phyloP scores from a whole-genome alignment of 2,113 vertebrate species.

The Bubo blakistoni region DNA sequence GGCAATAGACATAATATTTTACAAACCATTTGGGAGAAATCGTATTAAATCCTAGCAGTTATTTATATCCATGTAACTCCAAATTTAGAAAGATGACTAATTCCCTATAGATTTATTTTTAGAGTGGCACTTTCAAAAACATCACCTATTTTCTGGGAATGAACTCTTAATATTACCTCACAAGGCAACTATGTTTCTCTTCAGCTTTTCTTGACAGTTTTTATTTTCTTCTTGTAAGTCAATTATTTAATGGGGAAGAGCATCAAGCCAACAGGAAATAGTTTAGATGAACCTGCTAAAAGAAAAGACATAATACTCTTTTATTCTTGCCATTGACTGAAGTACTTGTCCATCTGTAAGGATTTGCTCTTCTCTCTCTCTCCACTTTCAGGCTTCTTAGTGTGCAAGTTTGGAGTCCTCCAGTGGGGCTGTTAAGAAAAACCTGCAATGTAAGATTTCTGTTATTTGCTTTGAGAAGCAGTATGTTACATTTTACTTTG shows the following conservation, averaged over 20 bases:
- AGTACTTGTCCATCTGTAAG: neutral
- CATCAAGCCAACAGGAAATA: neutral
- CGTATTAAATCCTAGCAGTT: neutral
- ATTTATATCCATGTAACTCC: neutral
- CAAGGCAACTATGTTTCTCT: neutral
- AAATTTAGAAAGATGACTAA: neutral
- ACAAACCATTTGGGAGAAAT: neutral
- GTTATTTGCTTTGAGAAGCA: neutral
- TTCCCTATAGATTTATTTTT: neutral
- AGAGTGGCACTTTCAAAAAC: neutral
- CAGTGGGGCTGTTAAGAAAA: neutral
- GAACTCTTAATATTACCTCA: neutral
- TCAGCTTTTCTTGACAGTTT: neutral
- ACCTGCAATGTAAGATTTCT: neutral
- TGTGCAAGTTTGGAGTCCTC: no score
- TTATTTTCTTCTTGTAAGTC: neutral
- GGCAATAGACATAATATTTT: neutral
- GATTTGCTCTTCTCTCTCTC: neutral
- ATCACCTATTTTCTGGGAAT: neutral
- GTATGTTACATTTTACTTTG: neutral
- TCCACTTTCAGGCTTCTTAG: neutral
- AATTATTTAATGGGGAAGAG: neutral
- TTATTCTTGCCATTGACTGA: neutral
- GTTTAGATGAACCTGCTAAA: neutral
- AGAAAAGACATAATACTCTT: neutral